These are phyloP conservation scores for Drosophila peninsularis DNA, from an alignment of 2,888 invertebrate genomes.

Conservation along the genomic window DNA sequence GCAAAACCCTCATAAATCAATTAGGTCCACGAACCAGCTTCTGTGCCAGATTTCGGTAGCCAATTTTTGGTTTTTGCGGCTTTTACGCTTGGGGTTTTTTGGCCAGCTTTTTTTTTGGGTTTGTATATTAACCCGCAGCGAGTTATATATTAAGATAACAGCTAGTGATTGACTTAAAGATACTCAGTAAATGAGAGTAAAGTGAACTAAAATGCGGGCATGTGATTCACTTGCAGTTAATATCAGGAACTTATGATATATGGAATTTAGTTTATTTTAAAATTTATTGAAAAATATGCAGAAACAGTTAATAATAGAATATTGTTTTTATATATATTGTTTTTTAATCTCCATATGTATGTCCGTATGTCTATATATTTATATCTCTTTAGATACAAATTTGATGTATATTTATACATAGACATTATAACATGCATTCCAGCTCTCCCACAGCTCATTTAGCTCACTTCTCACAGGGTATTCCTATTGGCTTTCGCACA, in stretches of 20 bases:
- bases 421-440: neutral
- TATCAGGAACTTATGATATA: too few species aligned
- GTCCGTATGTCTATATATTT: too few species aligned
- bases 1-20: slow-evolving; percentile 82
- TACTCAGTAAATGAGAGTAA: neutral
- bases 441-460: too few species aligned
- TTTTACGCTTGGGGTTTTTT: slow-evolving; percentile 56
- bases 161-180: slow-evolving; percentile 3
- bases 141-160: slow-evolving; percentile 34
- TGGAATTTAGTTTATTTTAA: neutral
- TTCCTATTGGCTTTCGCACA: slow-evolving; percentile 12
- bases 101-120: slow-evolving; percentile 9
- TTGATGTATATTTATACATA: too few species aligned
- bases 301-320: too few species aligned
- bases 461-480: neutral
- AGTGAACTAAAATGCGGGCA: neutral
- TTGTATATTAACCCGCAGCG: slow-evolving; percentile 18
- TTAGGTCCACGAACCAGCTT: slow-evolving; percentile 72
- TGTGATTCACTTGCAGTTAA: neutral
- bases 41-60: slow-evolving; percentile 67
- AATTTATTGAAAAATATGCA: too few species aligned
- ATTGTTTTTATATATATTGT: too few species aligned
- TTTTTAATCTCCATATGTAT: too few species aligned
- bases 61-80: slow-evolving; percentile 79
- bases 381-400: too few species aligned